Conservation (phyloP, 92 coral and sea anemone species). For the Epizoanthus illoricatus region DNA sequence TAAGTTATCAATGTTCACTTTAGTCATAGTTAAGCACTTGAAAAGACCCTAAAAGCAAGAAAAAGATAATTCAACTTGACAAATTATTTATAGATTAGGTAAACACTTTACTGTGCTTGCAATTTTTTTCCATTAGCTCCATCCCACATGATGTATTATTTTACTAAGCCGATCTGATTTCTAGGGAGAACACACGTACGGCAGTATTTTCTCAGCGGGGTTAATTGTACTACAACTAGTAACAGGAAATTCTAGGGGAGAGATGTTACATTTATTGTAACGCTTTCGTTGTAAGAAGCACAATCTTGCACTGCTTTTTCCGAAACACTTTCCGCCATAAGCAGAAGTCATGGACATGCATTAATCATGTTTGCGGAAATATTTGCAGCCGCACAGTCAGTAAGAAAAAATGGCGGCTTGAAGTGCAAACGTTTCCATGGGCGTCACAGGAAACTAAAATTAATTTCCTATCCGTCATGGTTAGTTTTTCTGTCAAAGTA, state of each 20-base stretch:
- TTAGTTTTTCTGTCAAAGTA: constrained; percentile 33
- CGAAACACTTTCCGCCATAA: too few species aligned
- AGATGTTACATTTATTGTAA: neutral
- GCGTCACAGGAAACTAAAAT: constrained; percentile 46
- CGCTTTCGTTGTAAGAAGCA: neutral
- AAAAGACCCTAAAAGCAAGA: too few species aligned
- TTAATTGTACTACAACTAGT: neutral
- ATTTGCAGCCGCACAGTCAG: constrained; percentile 20
- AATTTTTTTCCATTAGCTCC: too few species aligned
- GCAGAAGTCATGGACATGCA: constrained; percentile 1
- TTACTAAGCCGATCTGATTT: too few species aligned
- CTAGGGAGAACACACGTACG: too few species aligned
- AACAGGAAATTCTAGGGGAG: constrained; percentile 19
- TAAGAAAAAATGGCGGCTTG: neutral
- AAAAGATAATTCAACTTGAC: too few species aligned
- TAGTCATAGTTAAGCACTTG: too few species aligned
- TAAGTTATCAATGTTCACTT: too few species aligned
- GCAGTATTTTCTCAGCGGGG: constrained; percentile 14
- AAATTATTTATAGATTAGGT: too few species aligned
- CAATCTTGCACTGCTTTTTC: neutral
- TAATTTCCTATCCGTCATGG: constrained; percentile 45
- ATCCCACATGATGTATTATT: too few species aligned
- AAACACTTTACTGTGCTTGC: too few species aligned
- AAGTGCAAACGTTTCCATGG: constrained; percentile 18
- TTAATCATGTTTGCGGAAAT: constrained; percentile 34